Conservation (phyloP, 2,113 vertebrate species). For the Microcebus murinus region DNA sequence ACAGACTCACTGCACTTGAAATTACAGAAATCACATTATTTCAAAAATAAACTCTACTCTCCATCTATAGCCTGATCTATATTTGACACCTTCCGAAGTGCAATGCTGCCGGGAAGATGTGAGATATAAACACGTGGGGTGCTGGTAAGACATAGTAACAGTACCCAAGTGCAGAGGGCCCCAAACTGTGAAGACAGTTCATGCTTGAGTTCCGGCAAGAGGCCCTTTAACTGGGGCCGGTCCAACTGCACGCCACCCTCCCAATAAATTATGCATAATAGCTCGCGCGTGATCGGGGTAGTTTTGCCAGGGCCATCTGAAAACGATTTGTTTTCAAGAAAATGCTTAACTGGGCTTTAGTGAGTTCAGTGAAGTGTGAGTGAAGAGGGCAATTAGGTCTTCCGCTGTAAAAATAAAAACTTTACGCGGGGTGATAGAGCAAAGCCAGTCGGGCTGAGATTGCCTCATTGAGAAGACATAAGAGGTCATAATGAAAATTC, state of each 20-base stretch:
- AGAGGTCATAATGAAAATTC: background rate
- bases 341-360: conserved; percentile 70
- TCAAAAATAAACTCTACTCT: conserved; percentile 43
- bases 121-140: background rate
- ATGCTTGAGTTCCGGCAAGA: background rate
- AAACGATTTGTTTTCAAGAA: conserved; percentile 70
- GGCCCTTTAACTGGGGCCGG: background rate
- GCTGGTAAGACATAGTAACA: background rate
- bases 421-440: background rate
- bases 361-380: conserved; percentile 57
- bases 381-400: conserved; percentile 58
- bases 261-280: conserved; percentile 1
- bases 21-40: conserved; percentile 45
- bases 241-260: background rate
- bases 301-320: conserved; percentile 51
- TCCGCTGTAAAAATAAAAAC: conserved; percentile 51
- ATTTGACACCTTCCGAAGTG: conserved; percentile 43
- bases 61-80: background rate
- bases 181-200: background rate
- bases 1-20: background rate
- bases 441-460: background rate
- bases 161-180: background rate
- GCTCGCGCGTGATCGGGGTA: background rate
- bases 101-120: background rate
- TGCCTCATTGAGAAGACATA: background rate